phyloP scores from a whole-genome alignment of 2,888 invertebrate genomes.

The Eulithis prunata region DNA sequence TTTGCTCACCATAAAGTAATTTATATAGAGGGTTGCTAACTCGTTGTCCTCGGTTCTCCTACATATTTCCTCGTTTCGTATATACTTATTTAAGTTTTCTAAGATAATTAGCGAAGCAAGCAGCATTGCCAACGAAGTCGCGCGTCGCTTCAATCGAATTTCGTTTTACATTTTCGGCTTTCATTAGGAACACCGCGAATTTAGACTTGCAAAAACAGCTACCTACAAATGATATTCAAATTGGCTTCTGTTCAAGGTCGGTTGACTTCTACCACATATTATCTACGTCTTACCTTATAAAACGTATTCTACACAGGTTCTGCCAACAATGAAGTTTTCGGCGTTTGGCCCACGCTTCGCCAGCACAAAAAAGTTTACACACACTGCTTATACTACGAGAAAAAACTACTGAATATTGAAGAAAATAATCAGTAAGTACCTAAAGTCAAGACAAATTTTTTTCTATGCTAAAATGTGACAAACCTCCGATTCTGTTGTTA shows the following conservation, averaged over 20 bases:
- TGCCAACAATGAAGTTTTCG: constrained; percentile 42
- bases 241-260: constrained; percentile 18
- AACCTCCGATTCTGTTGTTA: no score
- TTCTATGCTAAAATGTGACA: no score
- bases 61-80: no score
- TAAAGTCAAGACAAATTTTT: no score
- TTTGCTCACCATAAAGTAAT: no score
- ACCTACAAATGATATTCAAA: constrained; percentile 18
- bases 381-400: constrained; percentile 46
- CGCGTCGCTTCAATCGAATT: no score
- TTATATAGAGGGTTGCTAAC: no score
- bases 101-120: no score
- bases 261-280: neutral
- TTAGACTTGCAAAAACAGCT: constrained; percentile 14
- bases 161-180: neutral
- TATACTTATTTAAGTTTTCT: no score
- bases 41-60: no score
- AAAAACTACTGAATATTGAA: constrained; percentile 25
- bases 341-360: constrained; percentile 43
- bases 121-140: no score
- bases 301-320: constrained; percentile 45
- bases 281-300: constrained; percentile 26
- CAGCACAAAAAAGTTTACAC: constrained; percentile 43
- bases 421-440: constrained; percentile 20
- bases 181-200: constrained; percentile 2